Evolutionary conservation across 1,140 invertebrate species (phyloP).

Genomic region (Araneus ventricosus): DNA sequence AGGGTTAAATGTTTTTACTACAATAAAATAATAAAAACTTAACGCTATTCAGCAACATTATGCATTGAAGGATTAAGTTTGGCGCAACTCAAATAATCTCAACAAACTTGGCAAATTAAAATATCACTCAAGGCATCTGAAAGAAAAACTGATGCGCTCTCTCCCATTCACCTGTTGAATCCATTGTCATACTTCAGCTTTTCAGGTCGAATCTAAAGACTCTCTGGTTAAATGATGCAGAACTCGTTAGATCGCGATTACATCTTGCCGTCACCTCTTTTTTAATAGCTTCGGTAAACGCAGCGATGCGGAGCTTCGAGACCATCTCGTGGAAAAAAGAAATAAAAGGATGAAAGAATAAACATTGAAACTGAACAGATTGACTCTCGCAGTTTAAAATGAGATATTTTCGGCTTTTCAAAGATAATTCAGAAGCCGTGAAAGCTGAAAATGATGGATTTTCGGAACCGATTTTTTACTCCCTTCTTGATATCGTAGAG

Average conservation of each 20-base stretch:
- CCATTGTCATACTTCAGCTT: constrained; percentile 27
- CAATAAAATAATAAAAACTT: no score
- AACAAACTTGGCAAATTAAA: not conserved
- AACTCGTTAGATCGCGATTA: constrained; percentile 1
- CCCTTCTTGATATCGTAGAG: no score
- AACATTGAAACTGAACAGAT: not conserved
- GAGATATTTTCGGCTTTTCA: not conserved
- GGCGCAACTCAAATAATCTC: no score
- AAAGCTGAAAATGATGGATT: constrained; percentile 5
- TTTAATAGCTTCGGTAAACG: constrained; percentile 20
- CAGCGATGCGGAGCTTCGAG: constrained; percentile 12
- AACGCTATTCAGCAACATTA: no score
- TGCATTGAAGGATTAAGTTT: no score
- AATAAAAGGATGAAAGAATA: not conserved
- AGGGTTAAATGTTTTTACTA: no score
- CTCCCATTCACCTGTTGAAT: not conserved
- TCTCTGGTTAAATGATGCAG: constrained; percentile 56
- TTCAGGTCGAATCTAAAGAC: constrained; percentile 19
- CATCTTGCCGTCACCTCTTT: not conserved
- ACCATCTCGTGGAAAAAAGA: constrained; percentile 2
- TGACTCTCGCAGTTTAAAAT: not conserved
- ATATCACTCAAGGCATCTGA: not conserved
- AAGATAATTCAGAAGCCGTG: not conserved
- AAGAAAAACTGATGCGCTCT: not conserved
- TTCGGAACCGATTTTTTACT: no score